These are phyloP conservation scores for Emydoidea blandingii DNA, from an alignment of 2,797 vertebrate genomes.

Conservation along the genomic window DNA sequence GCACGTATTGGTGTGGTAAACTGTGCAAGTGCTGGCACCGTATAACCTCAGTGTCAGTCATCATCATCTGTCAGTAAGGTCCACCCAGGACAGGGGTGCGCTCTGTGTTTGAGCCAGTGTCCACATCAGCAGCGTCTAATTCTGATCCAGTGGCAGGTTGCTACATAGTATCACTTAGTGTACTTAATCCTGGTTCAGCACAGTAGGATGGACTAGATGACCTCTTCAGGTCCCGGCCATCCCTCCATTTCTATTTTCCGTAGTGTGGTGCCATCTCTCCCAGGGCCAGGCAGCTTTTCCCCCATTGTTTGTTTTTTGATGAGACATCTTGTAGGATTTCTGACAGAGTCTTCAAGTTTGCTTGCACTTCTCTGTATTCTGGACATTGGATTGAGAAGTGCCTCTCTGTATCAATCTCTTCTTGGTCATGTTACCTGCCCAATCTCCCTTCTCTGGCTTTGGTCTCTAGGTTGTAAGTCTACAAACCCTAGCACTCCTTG, in stretches of 20 bases:
- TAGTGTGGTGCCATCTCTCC: not conserved
- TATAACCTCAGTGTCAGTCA: not conserved
- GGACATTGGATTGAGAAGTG: accelerated
- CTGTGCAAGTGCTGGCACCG: not conserved
- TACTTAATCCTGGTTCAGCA: not conserved
- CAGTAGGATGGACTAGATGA: not conserved
- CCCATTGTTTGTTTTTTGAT: not conserved
- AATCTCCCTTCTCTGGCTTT: not conserved
- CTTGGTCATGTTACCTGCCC: not conserved
- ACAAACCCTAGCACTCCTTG: not conserved
- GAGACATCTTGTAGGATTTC: no score
- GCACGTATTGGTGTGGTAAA: not conserved
- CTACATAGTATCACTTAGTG: not conserved
- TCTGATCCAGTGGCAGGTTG: not conserved
- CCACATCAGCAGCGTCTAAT: not conserved
- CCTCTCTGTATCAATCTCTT: accelerated
- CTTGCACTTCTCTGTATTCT: accelerated
- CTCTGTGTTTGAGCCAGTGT: not conserved
- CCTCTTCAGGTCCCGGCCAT: accelerated
- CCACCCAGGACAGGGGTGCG: not conserved
- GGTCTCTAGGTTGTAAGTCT: accelerated
- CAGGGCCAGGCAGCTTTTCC: not conserved
- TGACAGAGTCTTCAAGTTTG: not conserved
- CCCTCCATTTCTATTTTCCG: not conserved
- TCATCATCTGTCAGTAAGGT: not conserved